Evolutionary conservation across 2,113 vertebrate genomes (phyloP).

Genomic region (Nyctereutes procyonoides): DNA sequence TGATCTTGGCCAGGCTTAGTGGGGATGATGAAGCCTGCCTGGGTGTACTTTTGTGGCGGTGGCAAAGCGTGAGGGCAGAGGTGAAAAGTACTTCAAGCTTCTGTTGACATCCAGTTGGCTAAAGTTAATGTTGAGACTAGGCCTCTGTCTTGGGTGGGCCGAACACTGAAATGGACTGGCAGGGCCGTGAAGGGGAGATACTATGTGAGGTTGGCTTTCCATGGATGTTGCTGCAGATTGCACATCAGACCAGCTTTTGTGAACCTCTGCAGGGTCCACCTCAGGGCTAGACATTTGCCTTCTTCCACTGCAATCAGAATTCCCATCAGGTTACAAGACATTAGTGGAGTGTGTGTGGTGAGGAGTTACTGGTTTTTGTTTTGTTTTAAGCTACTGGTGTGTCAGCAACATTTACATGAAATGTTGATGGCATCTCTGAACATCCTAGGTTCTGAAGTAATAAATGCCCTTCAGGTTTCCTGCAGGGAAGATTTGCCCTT

Average conservation of each 20-base stretch:
- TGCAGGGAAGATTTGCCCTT: neutral
- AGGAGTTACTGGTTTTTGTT: neutral
- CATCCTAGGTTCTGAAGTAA: neutral
- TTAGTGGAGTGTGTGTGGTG: neutral
- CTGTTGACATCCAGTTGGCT: neutral
- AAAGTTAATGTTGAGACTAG: neutral
- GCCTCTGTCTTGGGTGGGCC: neutral
- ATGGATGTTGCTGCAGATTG: accelerated
- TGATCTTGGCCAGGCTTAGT: neutral
- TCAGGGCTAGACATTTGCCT: no score
- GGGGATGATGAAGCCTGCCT: no score
- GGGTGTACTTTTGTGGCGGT: accelerated
- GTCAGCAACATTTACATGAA: neutral
- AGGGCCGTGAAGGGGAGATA: neutral
- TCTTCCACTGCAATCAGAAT: neutral
- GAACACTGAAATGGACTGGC: neutral
- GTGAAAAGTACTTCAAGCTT: neutral
- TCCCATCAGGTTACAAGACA: neutral
- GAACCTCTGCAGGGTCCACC: accelerated
- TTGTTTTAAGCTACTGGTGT: neutral
- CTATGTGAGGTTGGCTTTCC: neutral
- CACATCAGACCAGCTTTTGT: neutral
- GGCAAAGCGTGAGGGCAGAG: neutral
- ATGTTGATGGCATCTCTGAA: neutral
- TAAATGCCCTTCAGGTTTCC: neutral